Conservation (phyloP, 2,113 vertebrate genomes). For the Riparia riparia region DNA sequence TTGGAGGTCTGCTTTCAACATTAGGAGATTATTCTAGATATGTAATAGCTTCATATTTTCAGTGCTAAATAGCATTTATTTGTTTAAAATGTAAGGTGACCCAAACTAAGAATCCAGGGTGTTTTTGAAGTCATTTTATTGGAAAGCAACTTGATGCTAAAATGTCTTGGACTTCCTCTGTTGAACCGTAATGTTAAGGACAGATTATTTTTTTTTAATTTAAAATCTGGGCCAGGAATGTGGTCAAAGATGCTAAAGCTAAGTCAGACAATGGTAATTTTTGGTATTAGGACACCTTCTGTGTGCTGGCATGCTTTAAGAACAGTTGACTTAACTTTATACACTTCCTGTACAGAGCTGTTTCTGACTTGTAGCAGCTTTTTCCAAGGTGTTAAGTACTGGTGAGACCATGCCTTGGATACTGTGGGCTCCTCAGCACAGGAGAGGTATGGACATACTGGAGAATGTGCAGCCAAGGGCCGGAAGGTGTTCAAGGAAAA, state of each 20-base stretch:
- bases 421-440: background rate
- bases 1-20: background rate
- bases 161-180: background rate
- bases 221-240: background rate
- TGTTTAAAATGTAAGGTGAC: background rate
- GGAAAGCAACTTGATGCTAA: background rate
- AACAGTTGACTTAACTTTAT: background rate
- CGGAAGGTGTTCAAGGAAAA: background rate
- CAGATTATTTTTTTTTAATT: background rate
- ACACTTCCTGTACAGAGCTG: background rate
- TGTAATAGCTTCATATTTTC: background rate
- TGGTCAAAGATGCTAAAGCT: background rate
- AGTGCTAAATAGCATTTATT: background rate
- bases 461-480: background rate
- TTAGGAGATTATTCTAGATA: background rate
- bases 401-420: no score
- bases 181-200: background rate
- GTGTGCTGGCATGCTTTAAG: background rate
- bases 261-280: background rate
- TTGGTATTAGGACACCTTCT: background rate
- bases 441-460: fast-evolving
- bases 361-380: background rate
- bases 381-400: background rate
- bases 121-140: background rate
- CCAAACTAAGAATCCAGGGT: background rate